phyloP scores from a whole-genome alignment of 2,888 invertebrate genomes.

The Coelinius sp. region DNA sequence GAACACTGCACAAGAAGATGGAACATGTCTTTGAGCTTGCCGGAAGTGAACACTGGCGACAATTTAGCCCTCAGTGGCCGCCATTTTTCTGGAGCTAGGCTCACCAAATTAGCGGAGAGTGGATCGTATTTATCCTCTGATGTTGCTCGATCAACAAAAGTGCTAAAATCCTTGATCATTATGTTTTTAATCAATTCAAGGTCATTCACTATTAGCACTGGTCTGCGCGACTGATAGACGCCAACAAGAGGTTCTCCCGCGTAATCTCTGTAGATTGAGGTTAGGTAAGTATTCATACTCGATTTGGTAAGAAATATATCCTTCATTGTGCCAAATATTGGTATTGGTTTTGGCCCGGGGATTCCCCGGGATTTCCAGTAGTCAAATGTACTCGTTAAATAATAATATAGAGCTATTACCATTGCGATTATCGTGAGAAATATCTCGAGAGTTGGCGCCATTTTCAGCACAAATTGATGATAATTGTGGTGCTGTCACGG shows the following conservation, averaged over 20 bases:
- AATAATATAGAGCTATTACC: slow-evolving; percentile 44
- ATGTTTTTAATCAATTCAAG: slow-evolving; percentile 65
- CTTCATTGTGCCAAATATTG: slow-evolving; percentile 65
- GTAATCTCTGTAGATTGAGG: slow-evolving; percentile 44
- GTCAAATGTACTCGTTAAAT: slow-evolving; percentile 62
- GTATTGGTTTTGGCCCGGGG: slow-evolving; percentile 62
- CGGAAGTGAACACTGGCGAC: slow-evolving; percentile 72
- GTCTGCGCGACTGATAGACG: slow-evolving; percentile 62
- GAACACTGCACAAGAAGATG: slow-evolving; percentile 71
- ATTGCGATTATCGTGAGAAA: slow-evolving; percentile 4
- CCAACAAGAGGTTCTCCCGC: slow-evolving; percentile 62
- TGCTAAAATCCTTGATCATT: slow-evolving; percentile 68
- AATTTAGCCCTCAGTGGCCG: slow-evolving; percentile 71
- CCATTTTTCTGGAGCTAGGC: slow-evolving; percentile 72
- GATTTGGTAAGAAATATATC: slow-evolving; percentile 20
- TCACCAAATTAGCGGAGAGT: slow-evolving; percentile 72
- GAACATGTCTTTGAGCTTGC: slow-evolving; percentile 72
- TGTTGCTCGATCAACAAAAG: slow-evolving; percentile 57
- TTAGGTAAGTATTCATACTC: slow-evolving; percentile 16
- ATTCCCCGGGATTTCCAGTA: slow-evolving; percentile 69
- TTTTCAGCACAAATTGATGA: no score
- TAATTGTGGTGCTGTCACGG: not conserved
- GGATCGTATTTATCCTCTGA: slow-evolving; percentile 69
- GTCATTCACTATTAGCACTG: slow-evolving; percentile 64
- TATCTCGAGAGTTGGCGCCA: not conserved